phyloP scores from a whole-genome alignment of 2,888 invertebrate species.

The Melanostoma mellinum region DNA sequence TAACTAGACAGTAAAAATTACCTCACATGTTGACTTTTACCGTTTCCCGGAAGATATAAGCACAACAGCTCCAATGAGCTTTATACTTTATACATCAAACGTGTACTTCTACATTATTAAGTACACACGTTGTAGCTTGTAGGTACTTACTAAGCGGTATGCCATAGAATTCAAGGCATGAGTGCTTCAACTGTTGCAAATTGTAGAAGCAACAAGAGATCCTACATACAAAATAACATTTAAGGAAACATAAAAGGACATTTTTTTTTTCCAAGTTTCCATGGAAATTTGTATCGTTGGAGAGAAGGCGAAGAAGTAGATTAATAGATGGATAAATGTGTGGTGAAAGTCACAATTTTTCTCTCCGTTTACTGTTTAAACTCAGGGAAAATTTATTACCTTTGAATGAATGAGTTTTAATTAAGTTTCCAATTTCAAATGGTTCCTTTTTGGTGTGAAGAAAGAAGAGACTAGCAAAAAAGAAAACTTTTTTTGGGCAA shows the following conservation, averaged over 20 bases:
- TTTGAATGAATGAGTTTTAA: slow-evolving; percentile 71
- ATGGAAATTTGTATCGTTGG: not conserved
- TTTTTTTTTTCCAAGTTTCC: not conserved
- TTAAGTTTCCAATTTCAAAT: slow-evolving; percentile 65
- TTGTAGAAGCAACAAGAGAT: slow-evolving; percentile 29
- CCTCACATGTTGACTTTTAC: too few species aligned
- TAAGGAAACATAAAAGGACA: slow-evolving; percentile 25
- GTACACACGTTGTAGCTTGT: slow-evolving; percentile 13
- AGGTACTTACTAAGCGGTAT: slow-evolving; percentile 15
- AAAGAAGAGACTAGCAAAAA: not conserved
- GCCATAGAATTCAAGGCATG: slow-evolving; percentile 25
- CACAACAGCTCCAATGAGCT: slow-evolving; percentile 13
- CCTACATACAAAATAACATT: slow-evolving; percentile 11
- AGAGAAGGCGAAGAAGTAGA: not conserved
- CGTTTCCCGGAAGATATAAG: not conserved
- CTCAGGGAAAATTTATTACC: slow-evolving; percentile 68
- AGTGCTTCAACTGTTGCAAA: slow-evolving; percentile 27
- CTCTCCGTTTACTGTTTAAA: slow-evolving; percentile 62
- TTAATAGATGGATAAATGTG: slow-evolving; percentile 49
- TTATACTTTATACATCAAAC: slow-evolving; percentile 52
- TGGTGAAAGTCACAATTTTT: slow-evolving; percentile 54
- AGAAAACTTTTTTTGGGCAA: not conserved
- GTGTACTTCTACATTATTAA: slow-evolving; percentile 60
- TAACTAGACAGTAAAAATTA: too few species aligned
- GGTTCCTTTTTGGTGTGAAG: slow-evolving; percentile 17